Evolutionary conservation across 2,888 invertebrate species (phyloP), one percentile per base, ranked within the genome.

Genomic region (Dione vanillae): DNA sequence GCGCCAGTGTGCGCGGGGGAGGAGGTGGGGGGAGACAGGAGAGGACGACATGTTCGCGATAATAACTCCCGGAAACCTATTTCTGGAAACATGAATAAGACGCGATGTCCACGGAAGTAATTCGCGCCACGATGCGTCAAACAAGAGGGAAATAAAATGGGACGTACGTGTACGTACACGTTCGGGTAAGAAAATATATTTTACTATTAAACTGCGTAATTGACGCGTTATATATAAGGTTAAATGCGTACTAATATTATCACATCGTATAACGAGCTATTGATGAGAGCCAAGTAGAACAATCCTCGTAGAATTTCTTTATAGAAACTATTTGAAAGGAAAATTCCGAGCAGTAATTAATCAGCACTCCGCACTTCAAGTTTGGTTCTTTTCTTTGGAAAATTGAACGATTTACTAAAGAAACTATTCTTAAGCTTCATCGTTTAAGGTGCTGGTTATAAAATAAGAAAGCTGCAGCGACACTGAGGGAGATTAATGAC

Each of bases 341-440:
- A n/a, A 45, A 61, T 61, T 61, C n/a, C 43, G 27, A n/a, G 14
- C 2, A 45, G 45, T 27, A 45, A 61, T 61, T 61, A 61, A 61
- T 61, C 61, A 61, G 61, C 27, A 27, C 43, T 20, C 16, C 61
- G 16, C 45, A 61, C 45, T 61, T 45, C 27, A 61, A 61, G 27
- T 61, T 61, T 61, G 45, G 27, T 45, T 16, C 61, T 43, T 45
- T 45, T 61, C 61, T 45, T 27, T 7, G 27, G 27, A 45, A 45
- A 61, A 61, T 61, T 61, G 27, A 35, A 61, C 61, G 61, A 45
- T 61, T 61, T 61, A 27, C 45, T 27, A 61, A 61, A 45, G 61
- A 61, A 61, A 61, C 61, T 61, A 61, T 61, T 61, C 61, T 61
- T 61, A 61, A 61, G 40, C 49, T 64, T 64, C 49, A 51, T 64